These are phyloP conservation scores for Hirundo rustica DNA, from an alignment of 2,797 vertebrate species.

Conservation along the genomic window DNA sequence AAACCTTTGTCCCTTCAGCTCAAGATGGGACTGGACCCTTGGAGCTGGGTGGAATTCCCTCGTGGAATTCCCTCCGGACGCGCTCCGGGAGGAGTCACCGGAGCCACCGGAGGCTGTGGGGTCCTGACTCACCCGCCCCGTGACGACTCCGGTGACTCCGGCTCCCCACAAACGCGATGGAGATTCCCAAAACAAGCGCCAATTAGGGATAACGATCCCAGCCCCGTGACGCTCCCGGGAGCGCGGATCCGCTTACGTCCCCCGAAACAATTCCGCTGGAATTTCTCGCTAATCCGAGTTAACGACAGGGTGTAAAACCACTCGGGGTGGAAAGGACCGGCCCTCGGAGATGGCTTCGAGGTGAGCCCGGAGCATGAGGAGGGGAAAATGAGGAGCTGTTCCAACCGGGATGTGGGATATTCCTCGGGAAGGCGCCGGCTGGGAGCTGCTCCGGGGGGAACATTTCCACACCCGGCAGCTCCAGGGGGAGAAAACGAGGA, in stretches of 20 bases:
- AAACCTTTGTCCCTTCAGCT: fast-evolving
- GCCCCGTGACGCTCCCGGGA: background rate
- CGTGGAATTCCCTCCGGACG: background rate
- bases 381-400: background rate
- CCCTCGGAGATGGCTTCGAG: background rate
- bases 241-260: background rate
- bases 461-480: background rate
- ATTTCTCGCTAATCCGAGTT: background rate
- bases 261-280: background rate
- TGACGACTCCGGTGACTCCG: fast-evolving
- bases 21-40: fast-evolving
- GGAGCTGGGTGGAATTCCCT: background rate
- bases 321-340: background rate
- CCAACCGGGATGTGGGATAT: background rate
- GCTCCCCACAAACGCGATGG: background rate
- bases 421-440: background rate
- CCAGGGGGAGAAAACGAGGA: background rate
- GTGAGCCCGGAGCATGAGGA: background rate
- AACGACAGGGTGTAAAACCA: background rate
- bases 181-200: background rate
- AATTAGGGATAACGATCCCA: background rate
- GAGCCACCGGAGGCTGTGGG: background rate
- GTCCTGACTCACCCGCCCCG: background rate
- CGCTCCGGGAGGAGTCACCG: background rate
- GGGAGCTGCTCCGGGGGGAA: background rate